Conservation (phyloP, 2,113 vertebrate species). For the Odobenus rosmarus region DNA sequence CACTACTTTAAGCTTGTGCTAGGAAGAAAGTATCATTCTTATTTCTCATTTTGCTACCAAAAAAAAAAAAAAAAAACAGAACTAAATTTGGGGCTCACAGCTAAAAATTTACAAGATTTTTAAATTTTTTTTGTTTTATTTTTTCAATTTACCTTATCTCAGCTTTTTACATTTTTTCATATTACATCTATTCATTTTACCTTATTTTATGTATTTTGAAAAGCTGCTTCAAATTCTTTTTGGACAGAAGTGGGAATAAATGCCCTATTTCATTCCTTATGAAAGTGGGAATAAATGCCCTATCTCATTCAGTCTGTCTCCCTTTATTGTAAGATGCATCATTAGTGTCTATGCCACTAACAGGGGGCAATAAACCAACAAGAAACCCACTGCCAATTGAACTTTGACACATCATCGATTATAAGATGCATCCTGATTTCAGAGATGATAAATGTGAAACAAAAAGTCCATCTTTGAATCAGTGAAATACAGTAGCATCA, state of each 20-base stretch:
- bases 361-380: background rate
- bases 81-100: background rate
- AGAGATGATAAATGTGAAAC: background rate
- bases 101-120: background rate
- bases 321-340: background rate
- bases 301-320: background rate
- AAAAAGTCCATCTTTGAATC: background rate
- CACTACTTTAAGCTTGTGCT: background rate
- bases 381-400: background rate
- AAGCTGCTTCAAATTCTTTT: constrained; percentile 24
- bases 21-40: background rate
- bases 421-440: background rate
- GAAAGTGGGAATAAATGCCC: background rate
- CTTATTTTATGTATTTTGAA: background rate
- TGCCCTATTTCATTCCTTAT: too few species aligned
- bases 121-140: background rate
- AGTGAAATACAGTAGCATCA: background rate
- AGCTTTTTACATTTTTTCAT: constrained; percentile 1
- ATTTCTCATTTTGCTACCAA: background rate
- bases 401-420: background rate
- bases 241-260: background rate
- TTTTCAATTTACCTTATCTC: background rate
- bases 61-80: constrained; percentile 1
- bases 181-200: constrained; percentile 2
- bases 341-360: background rate